Conservation (phyloP, 2,888 invertebrate genomes). For the Acronicta alni region DNA sequence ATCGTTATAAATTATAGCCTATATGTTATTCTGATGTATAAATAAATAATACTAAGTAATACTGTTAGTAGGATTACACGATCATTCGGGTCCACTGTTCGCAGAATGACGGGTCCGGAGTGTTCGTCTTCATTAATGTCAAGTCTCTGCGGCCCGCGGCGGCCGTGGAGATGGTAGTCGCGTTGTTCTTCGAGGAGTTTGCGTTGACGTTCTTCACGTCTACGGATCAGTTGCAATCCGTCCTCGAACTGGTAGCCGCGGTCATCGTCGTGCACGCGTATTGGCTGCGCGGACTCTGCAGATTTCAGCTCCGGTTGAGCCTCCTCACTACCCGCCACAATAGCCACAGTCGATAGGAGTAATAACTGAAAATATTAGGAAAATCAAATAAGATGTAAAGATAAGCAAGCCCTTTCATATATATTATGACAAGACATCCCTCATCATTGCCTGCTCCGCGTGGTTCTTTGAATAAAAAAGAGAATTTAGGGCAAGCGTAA, state of each 20-base stretch:
- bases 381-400: background rate
- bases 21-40: too few species aligned
- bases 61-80: too few species aligned
- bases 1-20: too few species aligned
- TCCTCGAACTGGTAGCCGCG: slow-evolving; percentile 34
- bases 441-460: too few species aligned
- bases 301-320: slow-evolving; percentile 23
- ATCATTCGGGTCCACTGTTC: slow-evolving; percentile 53
- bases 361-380: slow-evolving; percentile 50
- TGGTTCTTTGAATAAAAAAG: too few species aligned
- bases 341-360: slow-evolving; percentile 46
- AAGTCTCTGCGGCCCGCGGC: slow-evolving; percentile 2
- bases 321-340: slow-evolving; percentile 32
- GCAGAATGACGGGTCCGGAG: slow-evolving; percentile 38
- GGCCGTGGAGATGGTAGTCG: slow-evolving; percentile 5
- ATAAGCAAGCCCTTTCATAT: too few species aligned
- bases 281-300: slow-evolving; percentile 41
- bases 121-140: slow-evolving; percentile 2
- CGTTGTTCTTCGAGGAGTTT: slow-evolving; percentile 19
- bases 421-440: too few species aligned
- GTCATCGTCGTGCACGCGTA: slow-evolving; percentile 32
- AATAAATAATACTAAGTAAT: too few species aligned
- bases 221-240: slow-evolving; percentile 53
- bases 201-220: slow-evolving; percentile 39
- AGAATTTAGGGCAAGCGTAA: too few species aligned